Base-by-base conservation (phyloP, 2,797 vertebrate species). In the Schizopygopsis malacanthus region DNA sequence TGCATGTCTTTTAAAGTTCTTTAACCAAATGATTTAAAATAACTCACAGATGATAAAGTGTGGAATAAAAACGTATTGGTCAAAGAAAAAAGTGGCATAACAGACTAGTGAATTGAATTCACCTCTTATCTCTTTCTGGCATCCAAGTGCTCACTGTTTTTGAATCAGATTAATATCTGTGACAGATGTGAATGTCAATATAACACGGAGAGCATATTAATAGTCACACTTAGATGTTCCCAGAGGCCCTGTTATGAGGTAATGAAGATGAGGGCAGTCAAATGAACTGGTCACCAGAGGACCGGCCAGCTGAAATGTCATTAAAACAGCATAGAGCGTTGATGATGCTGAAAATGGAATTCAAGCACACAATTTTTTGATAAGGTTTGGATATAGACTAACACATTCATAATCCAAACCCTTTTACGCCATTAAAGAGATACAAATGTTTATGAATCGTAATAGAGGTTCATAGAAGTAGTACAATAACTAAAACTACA, bases 271-370 rank as follows among this genome's bases (percentile, higher is more conserved):
- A 65, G 54, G 37, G 50, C 41, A 47, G 41, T 50, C 72, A 75
- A 71, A 18, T 15, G 52, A 54, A 37, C 28, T 16, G 50, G 72
- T 70, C 85, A 63, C 50, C 65, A 77, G 72, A 59, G 25, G 11
- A 7, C 11, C 50, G 18, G 20, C 43, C 61, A 56, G 47, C 9
- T 22, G n/a, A 59, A 6, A 45, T 61, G 33, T 56, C 8, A 70
- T 47, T 76, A 76, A 67, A 13, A 69, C 10, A 13, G n/a, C 47
- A 45, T 43, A 25, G 25, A n/a, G 61, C 10, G 47, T 43, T 54
- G 20, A 81, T 71, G 25, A 8, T 4, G 3, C 28, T 28, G 28
- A 28, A 50, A 28, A n/a, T 47, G 4, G 13, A 45, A 13, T 45
- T 72, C 22, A 9, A 73, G n/a, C 13, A 28, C n/a, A 71, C 11